A percentile compares a stretch with the other conserved stretches of the same genome.
phyloP scores from a whole-genome alignment of 2,797 vertebrate genomes.

The Limnodromus scolopaceus region DNA sequence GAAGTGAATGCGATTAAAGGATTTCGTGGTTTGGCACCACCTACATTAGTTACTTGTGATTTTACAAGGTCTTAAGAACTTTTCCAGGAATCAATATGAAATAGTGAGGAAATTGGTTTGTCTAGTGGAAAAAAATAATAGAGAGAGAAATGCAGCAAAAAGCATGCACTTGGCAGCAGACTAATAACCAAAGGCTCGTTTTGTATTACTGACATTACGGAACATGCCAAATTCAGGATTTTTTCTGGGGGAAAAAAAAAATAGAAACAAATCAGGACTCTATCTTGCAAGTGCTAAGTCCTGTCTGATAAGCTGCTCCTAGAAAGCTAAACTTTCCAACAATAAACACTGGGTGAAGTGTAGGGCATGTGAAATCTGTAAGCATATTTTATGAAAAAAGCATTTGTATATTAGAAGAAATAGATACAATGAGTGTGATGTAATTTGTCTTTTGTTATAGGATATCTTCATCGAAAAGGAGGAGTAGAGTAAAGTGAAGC shows the following conservation, averaged over 20 bases:
- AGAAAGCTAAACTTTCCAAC: background rate
- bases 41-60: background rate
- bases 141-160: background rate
- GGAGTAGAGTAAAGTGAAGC: slow-evolving; percentile 22
- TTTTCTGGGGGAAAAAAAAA: background rate
- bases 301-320: background rate
- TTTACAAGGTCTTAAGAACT: background rate
- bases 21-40: background rate
- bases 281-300: background rate
- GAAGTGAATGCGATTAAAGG: background rate
- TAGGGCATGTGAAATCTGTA: background rate
- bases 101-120: background rate
- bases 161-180: background rate
- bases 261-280: background rate
- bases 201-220: background rate
- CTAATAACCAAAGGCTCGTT: background rate
- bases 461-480: slow-evolving; percentile 4
- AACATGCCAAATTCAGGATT: background rate
- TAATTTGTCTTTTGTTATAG: slow-evolving; percentile 45
- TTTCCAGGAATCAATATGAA: background rate
- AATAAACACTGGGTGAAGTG: background rate
- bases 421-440: background rate
- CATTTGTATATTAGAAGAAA: background rate
- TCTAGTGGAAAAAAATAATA: background rate
- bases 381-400: background rate